Percentiles rank a stretch among this genome's conserved stretches.
phyloP scores from a whole-genome alignment of 2,113 vertebrate genomes.

The Microtus pennsylvanicus region DNA sequence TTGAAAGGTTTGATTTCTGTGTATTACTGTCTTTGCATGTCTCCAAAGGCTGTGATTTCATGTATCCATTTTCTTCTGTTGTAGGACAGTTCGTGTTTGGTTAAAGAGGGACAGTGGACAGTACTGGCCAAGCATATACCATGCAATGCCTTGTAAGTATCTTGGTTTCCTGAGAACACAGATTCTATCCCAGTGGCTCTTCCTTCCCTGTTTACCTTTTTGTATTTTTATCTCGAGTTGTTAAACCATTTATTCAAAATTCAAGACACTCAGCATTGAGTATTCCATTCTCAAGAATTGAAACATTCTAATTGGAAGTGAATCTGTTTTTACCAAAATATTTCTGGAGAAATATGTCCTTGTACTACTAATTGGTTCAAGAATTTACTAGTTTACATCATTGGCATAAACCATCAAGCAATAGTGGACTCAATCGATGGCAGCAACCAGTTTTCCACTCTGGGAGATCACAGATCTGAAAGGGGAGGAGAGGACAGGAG shows the following conservation, averaged over 20 bases:
- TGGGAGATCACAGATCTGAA: not conserved
- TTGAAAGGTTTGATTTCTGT: slow-evolving; percentile 47
- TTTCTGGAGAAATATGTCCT: slow-evolving; percentile 65
- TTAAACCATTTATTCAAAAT: slow-evolving; percentile 63
- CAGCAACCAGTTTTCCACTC: not conserved
- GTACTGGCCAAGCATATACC: slow-evolving; percentile 98
- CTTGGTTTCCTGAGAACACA: slow-evolving; percentile 28
- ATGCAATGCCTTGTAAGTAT: slow-evolving; percentile 95
- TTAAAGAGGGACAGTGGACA: slow-evolving; percentile 99
- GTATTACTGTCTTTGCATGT: not conserved
- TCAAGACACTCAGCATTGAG: slow-evolving; percentile 57
- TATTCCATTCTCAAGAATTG: slow-evolving; percentile 70
- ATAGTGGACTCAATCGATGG: too few species aligned
- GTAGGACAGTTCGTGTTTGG: slow-evolving; percentile 97
- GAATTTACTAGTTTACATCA: not conserved
- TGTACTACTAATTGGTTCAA: not conserved
- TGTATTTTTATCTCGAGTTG: slow-evolving; percentile 27
- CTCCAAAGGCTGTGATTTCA: slow-evolving; percentile 33
- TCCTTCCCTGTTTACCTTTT: slow-evolving; percentile 29
- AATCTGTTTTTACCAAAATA: slow-evolving; percentile 58
- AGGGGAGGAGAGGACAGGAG: not conserved
- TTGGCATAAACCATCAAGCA: not conserved
- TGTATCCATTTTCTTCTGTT: slow-evolving; percentile 65
- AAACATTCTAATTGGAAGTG: slow-evolving; percentile 71
- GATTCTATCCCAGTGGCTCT: not conserved